A percentile compares a stretch with the other conserved stretches of the same genome.
These are phyloP conservation scores for Drosophila mulleri DNA, from an alignment of 2,888 invertebrate species.

Conservation along the genomic window DNA sequence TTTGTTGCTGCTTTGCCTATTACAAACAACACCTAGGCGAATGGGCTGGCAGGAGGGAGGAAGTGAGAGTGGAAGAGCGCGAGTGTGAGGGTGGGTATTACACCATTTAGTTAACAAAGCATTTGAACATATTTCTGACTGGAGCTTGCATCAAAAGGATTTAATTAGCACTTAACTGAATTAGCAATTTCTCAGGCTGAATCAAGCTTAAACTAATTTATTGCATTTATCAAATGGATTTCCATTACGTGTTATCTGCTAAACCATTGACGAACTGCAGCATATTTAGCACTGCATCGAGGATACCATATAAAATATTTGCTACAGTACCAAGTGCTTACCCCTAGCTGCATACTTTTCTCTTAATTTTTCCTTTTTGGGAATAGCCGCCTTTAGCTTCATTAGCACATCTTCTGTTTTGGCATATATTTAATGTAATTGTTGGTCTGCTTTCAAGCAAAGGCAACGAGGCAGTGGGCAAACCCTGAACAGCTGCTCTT, in stretches of 20 bases:
- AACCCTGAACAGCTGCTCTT: not conserved
- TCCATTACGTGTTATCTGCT: not conserved
- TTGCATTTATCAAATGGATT: not conserved
- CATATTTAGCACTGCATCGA: not conserved
- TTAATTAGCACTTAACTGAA: slow-evolving; percentile 8
- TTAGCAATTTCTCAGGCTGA: slow-evolving; percentile 3
- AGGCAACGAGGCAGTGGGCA: slow-evolving; percentile 41
- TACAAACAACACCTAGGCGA: slow-evolving; percentile 11
- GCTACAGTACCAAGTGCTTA: not conserved
- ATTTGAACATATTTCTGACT: slow-evolving; percentile 3
- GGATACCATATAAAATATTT: not conserved
- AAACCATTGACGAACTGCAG: not conserved
- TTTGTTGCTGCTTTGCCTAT: slow-evolving; percentile 27
- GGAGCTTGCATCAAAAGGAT: not conserved
- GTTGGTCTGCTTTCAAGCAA: slow-evolving; percentile 33
- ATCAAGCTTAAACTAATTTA: slow-evolving; percentile 9
- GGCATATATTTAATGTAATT: slow-evolving; percentile 52
- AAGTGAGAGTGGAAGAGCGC: not conserved
- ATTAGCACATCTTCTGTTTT: slow-evolving; percentile 44
- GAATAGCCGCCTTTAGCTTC: slow-evolving; percentile 2
- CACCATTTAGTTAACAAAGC: slow-evolving; percentile 28
- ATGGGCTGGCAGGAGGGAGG: not conserved
- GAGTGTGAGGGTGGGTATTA: slow-evolving; percentile 4
- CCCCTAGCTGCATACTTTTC: not conserved
- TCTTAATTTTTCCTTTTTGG: not conserved